These are phyloP conservation scores for Lethenteron camtschaticum DNA, from an alignment of 2,113 vertebrate genomes.

Conservation along the genomic window DNA sequence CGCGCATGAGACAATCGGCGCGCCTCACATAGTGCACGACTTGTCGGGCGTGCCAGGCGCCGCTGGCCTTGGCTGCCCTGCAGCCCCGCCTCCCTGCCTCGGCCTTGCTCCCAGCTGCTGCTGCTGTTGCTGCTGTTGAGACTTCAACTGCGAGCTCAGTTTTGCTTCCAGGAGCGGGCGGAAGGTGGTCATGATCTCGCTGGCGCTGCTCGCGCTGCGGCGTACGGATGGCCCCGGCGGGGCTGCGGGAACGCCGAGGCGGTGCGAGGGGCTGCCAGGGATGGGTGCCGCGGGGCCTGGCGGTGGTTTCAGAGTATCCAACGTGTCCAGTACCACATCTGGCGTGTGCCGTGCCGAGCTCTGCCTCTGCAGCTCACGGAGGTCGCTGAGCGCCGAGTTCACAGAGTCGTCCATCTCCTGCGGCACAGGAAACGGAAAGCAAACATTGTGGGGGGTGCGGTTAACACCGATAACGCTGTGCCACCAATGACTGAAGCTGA, in stretches of 20 bases:
- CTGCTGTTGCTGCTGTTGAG: background rate
- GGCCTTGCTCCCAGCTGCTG: no score
- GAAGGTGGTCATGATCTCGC: constrained; percentile 82
- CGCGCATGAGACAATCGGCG: no score
- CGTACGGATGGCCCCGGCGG: constrained; percentile 60
- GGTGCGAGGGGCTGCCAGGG: background rate
- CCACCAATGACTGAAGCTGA: no score
- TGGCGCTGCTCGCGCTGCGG: constrained; percentile 69
- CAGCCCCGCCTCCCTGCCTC: no score
- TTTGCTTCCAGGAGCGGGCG: constrained; percentile 28
- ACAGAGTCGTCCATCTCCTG: constrained; percentile 97
- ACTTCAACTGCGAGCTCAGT: constrained; percentile 3
- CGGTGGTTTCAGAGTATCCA: constrained; percentile 59
- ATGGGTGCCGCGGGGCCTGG: constrained; percentile 25
- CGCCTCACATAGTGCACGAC: constrained; percentile 78
- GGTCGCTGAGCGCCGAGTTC: constrained; percentile 86
- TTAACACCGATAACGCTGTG: no score
- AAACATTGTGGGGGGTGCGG: no score
- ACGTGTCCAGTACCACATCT: constrained; percentile 79
- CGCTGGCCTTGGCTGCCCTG: no score
- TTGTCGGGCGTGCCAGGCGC: constrained; percentile 70
- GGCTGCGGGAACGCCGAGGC: constrained; percentile 27
- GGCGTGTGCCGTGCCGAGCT: constrained; percentile 79
- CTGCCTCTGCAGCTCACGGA: constrained; percentile 82
- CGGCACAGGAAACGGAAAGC: constrained; percentile 8